These are phyloP conservation scores for Criorhina ranunculi DNA, from an alignment of 2,888 invertebrate species.

Conservation along the genomic window DNA sequence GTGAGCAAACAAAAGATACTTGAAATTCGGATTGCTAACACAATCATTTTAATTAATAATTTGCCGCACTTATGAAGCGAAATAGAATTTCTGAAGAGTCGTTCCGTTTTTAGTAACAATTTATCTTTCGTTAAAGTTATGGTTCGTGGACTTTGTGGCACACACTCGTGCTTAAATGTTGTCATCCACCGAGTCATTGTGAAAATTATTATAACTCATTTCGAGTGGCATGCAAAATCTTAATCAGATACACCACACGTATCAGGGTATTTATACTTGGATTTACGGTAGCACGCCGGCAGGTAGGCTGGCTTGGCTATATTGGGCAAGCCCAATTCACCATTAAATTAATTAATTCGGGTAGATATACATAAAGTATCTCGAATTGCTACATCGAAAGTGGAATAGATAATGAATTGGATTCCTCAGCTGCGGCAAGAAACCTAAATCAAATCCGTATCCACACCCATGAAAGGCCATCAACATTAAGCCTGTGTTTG, in stretches of 20 bases:
- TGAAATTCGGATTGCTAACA: conserved; percentile 20
- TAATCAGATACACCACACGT: conserved; percentile 57
- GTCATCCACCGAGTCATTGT: conserved; percentile 38
- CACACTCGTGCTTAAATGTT: conserved; percentile 14
- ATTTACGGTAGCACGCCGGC: neutral
- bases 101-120: conserved; percentile 27
- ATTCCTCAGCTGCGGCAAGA: conserved; percentile 20
- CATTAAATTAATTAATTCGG: conserved; percentile 64
- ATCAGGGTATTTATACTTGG: conserved; percentile 6
- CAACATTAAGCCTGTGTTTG: conserved; percentile 16
- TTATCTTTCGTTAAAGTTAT: conserved; percentile 26
- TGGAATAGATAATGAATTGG: conserved; percentile 51
- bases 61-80: neutral
- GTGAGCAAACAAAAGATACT: neutral
- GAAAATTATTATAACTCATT: conserved; percentile 46
- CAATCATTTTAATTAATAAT: conserved; percentile 34
- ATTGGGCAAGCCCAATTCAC: conserved; percentile 46
- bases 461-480: conserved; percentile 50
- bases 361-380: conserved; percentile 38
- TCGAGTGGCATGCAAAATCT: conserved; percentile 60
- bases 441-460: conserved; percentile 47
- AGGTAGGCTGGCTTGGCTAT: neutral
- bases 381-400: conserved; percentile 25
- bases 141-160: conserved; percentile 3
- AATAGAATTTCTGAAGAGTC: neutral